phyloP scores from a whole-genome alignment of 37 sponge, comb jelly and placozoan species.

The Oscarella lobularis region DNA sequence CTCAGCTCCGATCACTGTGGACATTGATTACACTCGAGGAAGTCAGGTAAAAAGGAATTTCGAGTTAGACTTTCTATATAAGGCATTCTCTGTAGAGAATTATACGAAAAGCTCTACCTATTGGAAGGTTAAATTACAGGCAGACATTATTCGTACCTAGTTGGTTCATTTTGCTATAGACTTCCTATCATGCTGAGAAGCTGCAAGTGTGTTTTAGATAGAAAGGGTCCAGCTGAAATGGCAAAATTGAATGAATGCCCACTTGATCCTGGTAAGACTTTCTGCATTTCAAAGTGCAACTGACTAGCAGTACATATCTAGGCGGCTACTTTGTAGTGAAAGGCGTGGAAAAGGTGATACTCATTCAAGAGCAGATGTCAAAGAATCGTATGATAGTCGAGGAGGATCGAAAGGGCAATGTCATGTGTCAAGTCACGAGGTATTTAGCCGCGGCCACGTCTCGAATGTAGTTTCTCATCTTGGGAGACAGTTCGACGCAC shows the following conservation, averaged over 20 bases:
- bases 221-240: slow-evolving; percentile 60
- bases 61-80: not conserved
- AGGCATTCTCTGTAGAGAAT: slow-evolving; percentile 8
- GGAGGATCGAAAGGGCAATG: slow-evolving; percentile 53
- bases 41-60: slow-evolving; percentile 36
- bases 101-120: slow-evolving; percentile 6
- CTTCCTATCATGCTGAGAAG: slow-evolving; percentile 95
- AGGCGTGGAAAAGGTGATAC: slow-evolving; percentile 84
- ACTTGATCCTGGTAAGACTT: slow-evolving; percentile 56
- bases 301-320: not conserved
- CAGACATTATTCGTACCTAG: too few species aligned
- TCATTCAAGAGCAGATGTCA: slow-evolving; percentile 97
- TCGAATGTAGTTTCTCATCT: not conserved
- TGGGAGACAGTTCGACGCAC: slow-evolving; percentile 75
- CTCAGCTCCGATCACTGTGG: slow-evolving; percentile 89
- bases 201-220: slow-evolving; percentile 74
- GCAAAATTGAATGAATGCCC: slow-evolving; percentile 95
- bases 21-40: slow-evolving; percentile 93
- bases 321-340: slow-evolving; percentile 90
- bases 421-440: slow-evolving; percentile 75
- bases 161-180: slow-evolving; percentile 31
- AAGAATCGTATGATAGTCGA: slow-evolving; percentile 98
- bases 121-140: slow-evolving; percentile 10
- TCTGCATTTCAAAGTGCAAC: not conserved
- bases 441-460: not conserved